Percentiles rank a stretch among this genome's conserved stretches.
Conservation (phyloP, 2,888 invertebrate species). For the Charanyca ferruginea region DNA sequence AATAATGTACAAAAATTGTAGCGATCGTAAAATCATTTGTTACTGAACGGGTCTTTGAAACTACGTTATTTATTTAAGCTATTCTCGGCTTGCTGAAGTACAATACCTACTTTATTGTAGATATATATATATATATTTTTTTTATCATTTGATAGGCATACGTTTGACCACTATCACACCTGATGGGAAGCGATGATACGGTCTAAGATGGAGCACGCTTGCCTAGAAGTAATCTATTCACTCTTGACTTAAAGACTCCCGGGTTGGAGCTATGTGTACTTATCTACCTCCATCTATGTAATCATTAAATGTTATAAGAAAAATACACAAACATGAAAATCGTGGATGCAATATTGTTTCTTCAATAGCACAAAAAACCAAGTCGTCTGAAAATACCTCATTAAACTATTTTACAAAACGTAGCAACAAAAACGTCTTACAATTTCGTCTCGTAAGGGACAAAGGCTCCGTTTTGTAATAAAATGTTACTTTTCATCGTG, state of each 20-base stretch:
- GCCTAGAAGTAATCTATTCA: too few relatives aligned
- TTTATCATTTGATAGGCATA: too few relatives aligned
- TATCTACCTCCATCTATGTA: too few relatives aligned
- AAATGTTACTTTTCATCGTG: conserved; percentile 55
- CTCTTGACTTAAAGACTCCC: too few relatives aligned
- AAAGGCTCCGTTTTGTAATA: conserved; percentile 52
- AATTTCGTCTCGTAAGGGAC: conserved; percentile 45
- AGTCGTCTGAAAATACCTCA: background rate
- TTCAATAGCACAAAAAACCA: background rate
- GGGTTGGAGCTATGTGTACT: too few relatives aligned
- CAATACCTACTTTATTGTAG: background rate
- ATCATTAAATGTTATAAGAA: too few relatives aligned
- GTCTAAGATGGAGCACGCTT: too few relatives aligned
- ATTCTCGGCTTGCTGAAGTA: background rate
- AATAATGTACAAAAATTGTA: conserved; percentile 36
- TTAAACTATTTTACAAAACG: conserved; percentile 27
- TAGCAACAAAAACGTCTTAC: conserved; percentile 24
- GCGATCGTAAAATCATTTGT: conserved; percentile 35
- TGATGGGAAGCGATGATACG: too few relatives aligned
- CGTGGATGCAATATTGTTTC: background rate
- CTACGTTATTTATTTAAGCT: background rate
- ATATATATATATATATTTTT: background rate
- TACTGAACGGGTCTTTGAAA: background rate
- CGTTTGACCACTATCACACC: too few relatives aligned
- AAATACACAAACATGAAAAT: background rate